Evolutionary conservation across 2,888 invertebrate species (phyloP).

Genomic region (Athalia cordata): DNA sequence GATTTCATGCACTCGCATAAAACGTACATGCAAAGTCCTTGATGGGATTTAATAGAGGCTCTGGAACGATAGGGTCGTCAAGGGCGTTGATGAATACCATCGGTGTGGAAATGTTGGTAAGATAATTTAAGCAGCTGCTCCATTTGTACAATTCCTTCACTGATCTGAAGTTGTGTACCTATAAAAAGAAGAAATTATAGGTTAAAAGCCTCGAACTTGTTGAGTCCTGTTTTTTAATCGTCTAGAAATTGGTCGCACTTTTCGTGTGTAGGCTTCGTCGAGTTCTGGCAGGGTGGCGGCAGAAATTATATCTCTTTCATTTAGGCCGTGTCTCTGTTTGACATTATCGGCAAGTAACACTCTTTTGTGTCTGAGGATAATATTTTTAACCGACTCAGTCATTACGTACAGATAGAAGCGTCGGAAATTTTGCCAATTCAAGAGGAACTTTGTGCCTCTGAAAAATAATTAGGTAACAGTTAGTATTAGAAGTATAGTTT

Average conservation of each 20-base stretch:
- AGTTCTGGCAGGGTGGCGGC: slow-evolving; percentile 91
- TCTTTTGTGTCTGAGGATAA: slow-evolving; percentile 89
- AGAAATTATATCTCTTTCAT: slow-evolving; percentile 88
- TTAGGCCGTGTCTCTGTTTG: slow-evolving; percentile 80
- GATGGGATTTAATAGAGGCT: slow-evolving; percentile 83
- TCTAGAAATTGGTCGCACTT: slow-evolving; percentile 52
- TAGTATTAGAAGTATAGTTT: neutral
- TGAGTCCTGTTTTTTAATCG: too few species aligned
- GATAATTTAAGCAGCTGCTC: slow-evolving; percentile 89
- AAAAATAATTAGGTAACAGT: slow-evolving; percentile 58
- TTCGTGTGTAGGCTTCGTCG: slow-evolving; percentile 91
- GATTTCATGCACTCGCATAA: neutral
- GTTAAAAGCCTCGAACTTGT: neutral
- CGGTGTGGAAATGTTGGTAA: slow-evolving; percentile 86
- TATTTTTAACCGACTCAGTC: slow-evolving; percentile 93
- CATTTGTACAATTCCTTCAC: slow-evolving; percentile 88
- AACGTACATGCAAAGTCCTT: slow-evolving; percentile 85
- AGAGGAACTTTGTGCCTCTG: slow-evolving; percentile 87
- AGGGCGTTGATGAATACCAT: slow-evolving; percentile 93
- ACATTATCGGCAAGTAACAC: slow-evolving; percentile 85
- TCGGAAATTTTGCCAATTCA: slow-evolving; percentile 93
- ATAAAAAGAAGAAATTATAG: slow-evolving; percentile 60
- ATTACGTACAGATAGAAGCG: slow-evolving; percentile 93
- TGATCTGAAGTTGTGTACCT: slow-evolving; percentile 87
- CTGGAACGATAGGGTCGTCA: slow-evolving; percentile 95